Evolutionary conservation across 2,113 vertebrate species (phyloP), one percentile per base, ranked within the genome.

Genomic region (Aramus guarauna): DNA sequence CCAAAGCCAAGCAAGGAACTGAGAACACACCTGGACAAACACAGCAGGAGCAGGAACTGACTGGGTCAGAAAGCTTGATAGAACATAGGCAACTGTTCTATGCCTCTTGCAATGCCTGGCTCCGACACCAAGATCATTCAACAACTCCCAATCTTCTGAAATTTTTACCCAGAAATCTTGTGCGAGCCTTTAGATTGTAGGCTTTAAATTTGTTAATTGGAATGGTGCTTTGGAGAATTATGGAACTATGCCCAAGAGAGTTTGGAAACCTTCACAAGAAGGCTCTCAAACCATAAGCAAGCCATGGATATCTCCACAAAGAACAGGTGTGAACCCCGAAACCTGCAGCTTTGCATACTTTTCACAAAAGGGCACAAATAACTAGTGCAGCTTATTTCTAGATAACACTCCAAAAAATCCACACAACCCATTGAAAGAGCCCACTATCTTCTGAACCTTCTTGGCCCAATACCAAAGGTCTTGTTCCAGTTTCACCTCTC

Each of bases 11-110:
- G 88, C 39, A 78, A 73, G 62, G 73, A 91, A 22, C 3, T 72
- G 62, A 85, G 77, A 95, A 45, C 86, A 52, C 91, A 96, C 90
- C 95, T 97, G 96, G 73, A 78, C 92, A 97, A 97, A 97, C 95
- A 96, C 41, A 90, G 80, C 58, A 95, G 60, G 62, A 87, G 86
- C 77, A 87, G 48, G 74, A 92, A 94, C 73, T 56, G 27, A 80
- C 47, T 84, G 72, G 74, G 92, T 95, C 97, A 95, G 69, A 82
- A 86, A 91, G 77, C 14, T 69, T 87, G 66, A 84, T 29, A 53
- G 52, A 53, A 29, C 52, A 53, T 10, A 92, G 64, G 83, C 15
- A 91, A 81, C 12, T 93, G 39, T 85, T 78, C 79, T 64, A 22
- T 45, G 43, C 24, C 27, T 56, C 43, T 77, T 63, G 68, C 88